These are phyloP conservation scores for Procapra przewalskii DNA, from an alignment of 2,113 vertebrate genomes.

Conservation along the genomic window DNA sequence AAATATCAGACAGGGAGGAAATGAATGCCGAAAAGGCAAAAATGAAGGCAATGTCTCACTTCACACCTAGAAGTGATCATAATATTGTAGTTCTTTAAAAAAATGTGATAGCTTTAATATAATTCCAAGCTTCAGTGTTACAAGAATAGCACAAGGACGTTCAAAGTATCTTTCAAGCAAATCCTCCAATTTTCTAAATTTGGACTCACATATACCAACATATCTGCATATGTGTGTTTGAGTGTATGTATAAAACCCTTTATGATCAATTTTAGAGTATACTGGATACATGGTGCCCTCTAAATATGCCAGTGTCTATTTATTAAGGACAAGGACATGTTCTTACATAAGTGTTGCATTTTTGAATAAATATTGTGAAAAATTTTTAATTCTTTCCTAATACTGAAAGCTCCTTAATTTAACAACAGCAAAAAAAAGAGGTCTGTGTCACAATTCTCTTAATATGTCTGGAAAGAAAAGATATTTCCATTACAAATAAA, in stretches of 20 bases:
- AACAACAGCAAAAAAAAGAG: background rate
- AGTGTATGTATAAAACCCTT: background rate
- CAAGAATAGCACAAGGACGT: background rate
- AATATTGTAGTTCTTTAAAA: background rate
- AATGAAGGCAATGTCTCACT: background rate
- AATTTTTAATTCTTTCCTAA: background rate
- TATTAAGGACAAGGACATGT: background rate
- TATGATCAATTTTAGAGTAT: background rate
- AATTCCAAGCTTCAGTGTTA: background rate
- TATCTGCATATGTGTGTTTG: background rate
- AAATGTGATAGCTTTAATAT: background rate
- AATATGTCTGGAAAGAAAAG: conserved; percentile 36
- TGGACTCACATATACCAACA: background rate
- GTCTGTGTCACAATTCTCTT: background rate
- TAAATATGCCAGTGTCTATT: background rate
- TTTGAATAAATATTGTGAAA: background rate
- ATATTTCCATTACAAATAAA: conserved; percentile 57
- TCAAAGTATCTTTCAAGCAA: background rate
- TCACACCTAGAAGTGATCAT: background rate
- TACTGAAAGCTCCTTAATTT: background rate
- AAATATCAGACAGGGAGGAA: background rate
- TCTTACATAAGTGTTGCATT: background rate
- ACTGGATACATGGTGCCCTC: background rate
- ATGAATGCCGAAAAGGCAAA: background rate
- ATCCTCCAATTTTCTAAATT: background rate